Conservation (phyloP, 2,113 vertebrate genomes). For the Donacobius atricapilla region DNA sequence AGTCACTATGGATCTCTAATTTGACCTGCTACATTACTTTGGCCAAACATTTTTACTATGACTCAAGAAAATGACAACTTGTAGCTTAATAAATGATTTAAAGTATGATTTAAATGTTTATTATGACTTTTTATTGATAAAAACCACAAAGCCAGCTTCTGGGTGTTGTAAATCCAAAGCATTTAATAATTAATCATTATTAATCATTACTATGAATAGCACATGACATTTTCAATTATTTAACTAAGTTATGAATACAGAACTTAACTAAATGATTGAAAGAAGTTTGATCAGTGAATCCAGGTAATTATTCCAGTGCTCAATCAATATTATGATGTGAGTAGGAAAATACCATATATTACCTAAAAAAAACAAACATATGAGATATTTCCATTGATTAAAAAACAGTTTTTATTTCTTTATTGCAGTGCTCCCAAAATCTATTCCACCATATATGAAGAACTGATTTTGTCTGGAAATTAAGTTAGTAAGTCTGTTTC, state of each 20-base stretch:
- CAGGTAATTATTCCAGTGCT: not conserved
- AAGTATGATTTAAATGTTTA: not conserved
- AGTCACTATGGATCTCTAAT: not conserved
- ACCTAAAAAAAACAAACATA: not conserved
- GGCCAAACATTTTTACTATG: not conserved
- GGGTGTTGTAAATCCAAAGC: not conserved
- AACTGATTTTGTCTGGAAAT: not conserved
- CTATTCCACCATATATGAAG: not conserved
- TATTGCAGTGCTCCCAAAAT: not conserved
- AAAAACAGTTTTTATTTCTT: not conserved
- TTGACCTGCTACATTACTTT: not conserved
- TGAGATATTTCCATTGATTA: not conserved
- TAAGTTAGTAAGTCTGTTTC: not conserved
- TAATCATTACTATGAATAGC: not conserved
- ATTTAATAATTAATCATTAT: not conserved
- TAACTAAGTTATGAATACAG: not conserved
- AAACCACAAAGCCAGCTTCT: not conserved
- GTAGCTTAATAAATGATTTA: not conserved
- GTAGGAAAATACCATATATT: not conserved
- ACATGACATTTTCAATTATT: not conserved
- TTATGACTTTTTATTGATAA: not conserved
- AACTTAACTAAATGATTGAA: not conserved
- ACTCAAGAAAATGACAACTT: not conserved
- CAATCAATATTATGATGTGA: not conserved
- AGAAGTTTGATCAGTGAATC: not conserved